Evolutionary conservation across 2,797 vertebrate genomes (phyloP).

Genomic region (Sebastiscus albofasciatus): DNA sequence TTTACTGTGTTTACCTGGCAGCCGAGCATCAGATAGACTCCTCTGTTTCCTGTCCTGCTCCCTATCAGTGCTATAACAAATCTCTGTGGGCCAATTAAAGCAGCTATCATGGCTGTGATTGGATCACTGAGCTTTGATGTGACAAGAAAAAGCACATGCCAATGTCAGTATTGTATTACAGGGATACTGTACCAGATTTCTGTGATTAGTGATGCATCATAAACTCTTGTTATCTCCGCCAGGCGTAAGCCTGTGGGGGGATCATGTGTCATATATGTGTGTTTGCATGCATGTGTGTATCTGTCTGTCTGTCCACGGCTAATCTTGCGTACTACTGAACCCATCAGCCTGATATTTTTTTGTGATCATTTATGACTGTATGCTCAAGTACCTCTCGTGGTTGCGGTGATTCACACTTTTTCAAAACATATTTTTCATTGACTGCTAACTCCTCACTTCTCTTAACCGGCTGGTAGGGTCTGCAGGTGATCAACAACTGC

Average conservation of each 20-base stretch:
- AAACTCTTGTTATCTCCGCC: background rate
- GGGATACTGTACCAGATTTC: background rate
- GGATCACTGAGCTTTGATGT: conserved; percentile 42
- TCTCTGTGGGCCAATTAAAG: conserved; percentile 56
- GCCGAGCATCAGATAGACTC: conserved; percentile 39
- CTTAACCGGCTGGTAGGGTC: too few relatives aligned
- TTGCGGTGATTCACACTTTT: too few relatives aligned
- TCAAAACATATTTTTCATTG: too few relatives aligned
- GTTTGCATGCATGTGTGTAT: too few relatives aligned
- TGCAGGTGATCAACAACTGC: too few relatives aligned
- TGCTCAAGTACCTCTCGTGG: too few relatives aligned
- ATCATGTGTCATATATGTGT: background rate
- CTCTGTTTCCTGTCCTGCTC: conserved; percentile 39
- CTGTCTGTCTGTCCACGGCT: too few relatives aligned
- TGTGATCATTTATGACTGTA: too few relatives aligned
- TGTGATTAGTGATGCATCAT: background rate
- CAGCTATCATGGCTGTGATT: conserved; percentile 31
- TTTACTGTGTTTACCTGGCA: conserved; percentile 33
- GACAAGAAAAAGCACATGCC: conserved; percentile 27
- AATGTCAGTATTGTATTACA: background rate
- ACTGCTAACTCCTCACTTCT: too few relatives aligned
- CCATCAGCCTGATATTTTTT: too few relatives aligned
- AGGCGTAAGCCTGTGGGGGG: too few relatives aligned
- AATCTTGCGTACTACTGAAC: too few relatives aligned
- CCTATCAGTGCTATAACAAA: conserved; percentile 25